These are phyloP conservation scores for Petrocephalus zakoni DNA, from an alignment of 2,113 vertebrate genomes.

Conservation along the genomic window DNA sequence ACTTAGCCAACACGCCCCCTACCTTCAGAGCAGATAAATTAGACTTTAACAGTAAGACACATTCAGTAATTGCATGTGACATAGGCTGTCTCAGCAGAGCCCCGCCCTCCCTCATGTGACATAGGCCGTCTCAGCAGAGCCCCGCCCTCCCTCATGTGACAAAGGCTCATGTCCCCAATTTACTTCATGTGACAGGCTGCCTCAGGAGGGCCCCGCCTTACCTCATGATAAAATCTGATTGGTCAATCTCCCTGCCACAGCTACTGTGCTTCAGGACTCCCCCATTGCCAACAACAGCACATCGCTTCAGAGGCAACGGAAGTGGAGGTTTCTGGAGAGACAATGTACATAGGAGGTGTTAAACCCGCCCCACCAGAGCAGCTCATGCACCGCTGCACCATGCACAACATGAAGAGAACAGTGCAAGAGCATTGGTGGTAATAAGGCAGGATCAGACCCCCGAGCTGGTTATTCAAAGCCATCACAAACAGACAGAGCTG, in stretches of 20 bases:
- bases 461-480: too few relatives aligned
- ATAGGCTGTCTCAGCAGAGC: too few relatives aligned
- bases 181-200: not conserved
- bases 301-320: conserved; percentile 85
- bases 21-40: too few relatives aligned
- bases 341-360: conserved; percentile 30
- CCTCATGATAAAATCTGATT: conserved; percentile 89
- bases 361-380: not conserved
- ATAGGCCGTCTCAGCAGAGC: not conserved
- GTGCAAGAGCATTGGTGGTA: not conserved
- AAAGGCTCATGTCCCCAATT: too few relatives aligned
- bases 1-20: too few relatives aligned
- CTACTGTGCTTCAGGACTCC: conserved; percentile 85
- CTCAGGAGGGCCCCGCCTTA: conserved; percentile 49
- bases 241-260: conserved; percentile 84
- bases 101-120: not conserved
- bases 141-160: conserved; percentile 72
- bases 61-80: too few relatives aligned
- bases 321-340: conserved; percentile 82
- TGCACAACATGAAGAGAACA: not conserved
- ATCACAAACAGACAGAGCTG: too few relatives aligned
- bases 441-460: not conserved
- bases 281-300: conserved; percentile 90
- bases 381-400: not conserved
- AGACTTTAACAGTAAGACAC: too few relatives aligned